phyloP scores from a whole-genome alignment of 1,140 invertebrate species.

The Formica selysi region DNA sequence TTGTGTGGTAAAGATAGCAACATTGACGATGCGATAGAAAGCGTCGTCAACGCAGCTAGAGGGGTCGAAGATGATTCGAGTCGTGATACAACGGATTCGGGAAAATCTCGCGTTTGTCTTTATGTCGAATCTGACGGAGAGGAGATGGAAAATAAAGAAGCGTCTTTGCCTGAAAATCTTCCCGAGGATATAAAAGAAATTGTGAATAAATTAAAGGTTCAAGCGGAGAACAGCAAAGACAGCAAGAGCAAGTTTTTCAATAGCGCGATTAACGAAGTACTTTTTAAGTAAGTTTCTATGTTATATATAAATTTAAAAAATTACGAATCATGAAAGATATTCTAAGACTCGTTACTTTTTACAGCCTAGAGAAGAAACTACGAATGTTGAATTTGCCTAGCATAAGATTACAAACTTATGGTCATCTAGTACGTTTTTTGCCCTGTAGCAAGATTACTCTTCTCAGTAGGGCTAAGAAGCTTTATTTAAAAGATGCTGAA shows the following conservation, averaged over 20 bases:
- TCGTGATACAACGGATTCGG: slow-evolving; percentile 84
- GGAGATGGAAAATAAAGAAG: slow-evolving; percentile 83
- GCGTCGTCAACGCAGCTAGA: slow-evolving; percentile 86
- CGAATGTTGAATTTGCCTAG: slow-evolving; percentile 83
- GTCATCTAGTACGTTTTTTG: slow-evolving; percentile 89
- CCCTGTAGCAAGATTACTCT: slow-evolving; percentile 90
- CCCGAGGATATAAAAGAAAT: slow-evolving; percentile 87
- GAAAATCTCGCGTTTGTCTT: slow-evolving; percentile 78
- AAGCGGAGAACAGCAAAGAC: slow-evolving; percentile 87
- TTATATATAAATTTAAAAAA: slow-evolving; percentile 27
- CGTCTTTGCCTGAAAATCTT: slow-evolving; percentile 88
- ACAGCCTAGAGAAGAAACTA: slow-evolving; percentile 89
- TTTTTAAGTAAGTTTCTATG: slow-evolving; percentile 87
- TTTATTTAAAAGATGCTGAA: slow-evolving; percentile 88
- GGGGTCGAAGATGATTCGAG: slow-evolving; percentile 84
- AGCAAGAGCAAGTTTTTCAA: slow-evolving; percentile 90
- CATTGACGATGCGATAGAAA: slow-evolving; percentile 87
- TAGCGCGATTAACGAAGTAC: slow-evolving; percentile 87
- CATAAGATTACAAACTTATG: slow-evolving; percentile 87
- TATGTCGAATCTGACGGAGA: slow-evolving; percentile 83
- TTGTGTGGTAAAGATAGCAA: slow-evolving; percentile 79
- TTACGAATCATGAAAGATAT: slow-evolving; percentile 8
- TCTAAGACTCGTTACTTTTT: slow-evolving; percentile 68
- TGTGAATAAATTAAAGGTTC: slow-evolving; percentile 88
- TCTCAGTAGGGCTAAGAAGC: slow-evolving; percentile 89